Evolutionary conservation across 1,140 invertebrate genomes (phyloP).

Genomic region (Philotrypesis tridentata): DNA sequence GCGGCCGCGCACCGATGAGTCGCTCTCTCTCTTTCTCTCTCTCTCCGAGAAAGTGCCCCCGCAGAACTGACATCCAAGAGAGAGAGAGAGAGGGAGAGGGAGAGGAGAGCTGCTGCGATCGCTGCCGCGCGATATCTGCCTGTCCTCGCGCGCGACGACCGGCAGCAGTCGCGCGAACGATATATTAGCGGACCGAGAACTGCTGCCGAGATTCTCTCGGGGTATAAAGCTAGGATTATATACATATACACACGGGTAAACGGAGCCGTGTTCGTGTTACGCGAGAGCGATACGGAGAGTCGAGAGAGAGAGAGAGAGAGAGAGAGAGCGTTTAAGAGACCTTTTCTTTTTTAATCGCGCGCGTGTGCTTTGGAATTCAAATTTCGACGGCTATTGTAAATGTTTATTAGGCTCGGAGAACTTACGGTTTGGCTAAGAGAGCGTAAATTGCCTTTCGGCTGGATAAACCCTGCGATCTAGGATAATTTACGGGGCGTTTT

Average conservation of each 20-base stretch:
- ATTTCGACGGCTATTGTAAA: conserved; percentile 13
- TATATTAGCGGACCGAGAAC: conserved; percentile 55
- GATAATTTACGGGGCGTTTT: background rate
- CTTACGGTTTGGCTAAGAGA: background rate
- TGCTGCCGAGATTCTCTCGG: background rate
- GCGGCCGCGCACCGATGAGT: conserved; percentile 10
- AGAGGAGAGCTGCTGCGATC: conserved; percentile 45
- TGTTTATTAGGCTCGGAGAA: background rate
- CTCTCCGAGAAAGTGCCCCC: conserved; percentile 39
- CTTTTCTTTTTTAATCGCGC: conserved; percentile 30
- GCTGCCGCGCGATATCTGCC: conserved; percentile 65
- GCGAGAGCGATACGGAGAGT: no score
- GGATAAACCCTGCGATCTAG: background rate
- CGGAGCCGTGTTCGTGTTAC: background rate
- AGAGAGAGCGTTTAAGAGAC: background rate
- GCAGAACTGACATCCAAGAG: conserved; percentile 64
- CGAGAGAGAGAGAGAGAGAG: no score
- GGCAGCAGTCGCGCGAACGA: conserved; percentile 42
- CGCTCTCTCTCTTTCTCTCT: no score
- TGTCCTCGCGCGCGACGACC: conserved; percentile 56
- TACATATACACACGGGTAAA: background rate
- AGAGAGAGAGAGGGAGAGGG: background rate
- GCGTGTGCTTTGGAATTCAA: no score
- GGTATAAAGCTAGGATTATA: no score
- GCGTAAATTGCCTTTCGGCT: background rate